Percentiles rank a stretch among this genome's conserved stretches.
phyloP scores from a whole-genome alignment of 2,888 invertebrate genomes.

The Teinopalpus imperialis region DNA sequence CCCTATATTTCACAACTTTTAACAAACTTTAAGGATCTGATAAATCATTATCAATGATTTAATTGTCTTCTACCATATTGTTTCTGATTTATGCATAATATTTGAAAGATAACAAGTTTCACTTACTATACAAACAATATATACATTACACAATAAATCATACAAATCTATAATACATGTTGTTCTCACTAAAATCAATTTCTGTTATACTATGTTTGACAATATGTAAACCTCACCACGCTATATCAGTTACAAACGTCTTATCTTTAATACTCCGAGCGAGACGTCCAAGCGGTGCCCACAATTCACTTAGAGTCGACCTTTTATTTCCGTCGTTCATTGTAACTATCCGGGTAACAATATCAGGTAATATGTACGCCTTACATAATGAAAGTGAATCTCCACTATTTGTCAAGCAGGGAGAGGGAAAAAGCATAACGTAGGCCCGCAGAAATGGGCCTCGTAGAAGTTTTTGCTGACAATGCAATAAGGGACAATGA shows the following conservation, averaged over 20 bases:
- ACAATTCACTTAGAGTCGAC: slow-evolving; percentile 39
- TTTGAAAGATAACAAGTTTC: no score
- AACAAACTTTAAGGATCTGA: no score
- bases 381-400: slow-evolving; percentile 61
- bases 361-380: slow-evolving; percentile 50
- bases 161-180: no score
- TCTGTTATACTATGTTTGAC: neutral
- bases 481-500: slow-evolving; percentile 46
- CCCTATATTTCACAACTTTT: no score
- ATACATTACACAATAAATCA: no score
- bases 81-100: no score
- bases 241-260: slow-evolving; percentile 4
- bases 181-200: no score
- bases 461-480: slow-evolving; percentile 57
- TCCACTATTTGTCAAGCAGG: slow-evolving; percentile 59
- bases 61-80: no score
- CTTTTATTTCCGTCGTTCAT: slow-evolving; percentile 44
- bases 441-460: slow-evolving; percentile 43
- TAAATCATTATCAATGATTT: no score
- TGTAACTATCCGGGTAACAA: slow-evolving; percentile 46
- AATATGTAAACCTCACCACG: neutral
- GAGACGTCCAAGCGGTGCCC: slow-evolving; percentile 24
- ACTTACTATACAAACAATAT: no score
- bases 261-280: slow-evolving; percentile 5
- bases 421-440: slow-evolving; percentile 23